Evolutionary conservation across 2,797 vertebrate genomes (phyloP).

Genomic region (Eulemur rubriventer): DNA sequence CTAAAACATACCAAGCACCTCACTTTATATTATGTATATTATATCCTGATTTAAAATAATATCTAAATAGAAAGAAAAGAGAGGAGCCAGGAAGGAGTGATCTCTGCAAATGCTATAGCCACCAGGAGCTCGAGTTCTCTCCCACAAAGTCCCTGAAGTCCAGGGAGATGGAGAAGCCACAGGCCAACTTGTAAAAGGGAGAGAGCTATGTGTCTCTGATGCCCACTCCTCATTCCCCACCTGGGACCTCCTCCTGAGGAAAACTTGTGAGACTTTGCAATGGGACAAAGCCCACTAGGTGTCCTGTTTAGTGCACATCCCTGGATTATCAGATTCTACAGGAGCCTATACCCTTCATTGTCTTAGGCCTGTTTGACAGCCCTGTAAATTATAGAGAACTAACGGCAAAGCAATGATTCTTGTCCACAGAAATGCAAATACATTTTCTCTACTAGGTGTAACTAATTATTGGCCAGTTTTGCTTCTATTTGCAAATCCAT

Average conservation of each 20-base stretch:
- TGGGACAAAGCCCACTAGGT: not conserved
- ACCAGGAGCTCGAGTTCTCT: not conserved
- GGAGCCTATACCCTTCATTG: not conserved
- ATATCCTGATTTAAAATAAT: not conserved
- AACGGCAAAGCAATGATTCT: not conserved
- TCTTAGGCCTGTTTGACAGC: not conserved
- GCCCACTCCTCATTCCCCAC: too few relatives aligned
- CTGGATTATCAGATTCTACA: fast-evolving
- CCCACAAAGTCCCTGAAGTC: not conserved
- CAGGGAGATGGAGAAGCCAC: not conserved
- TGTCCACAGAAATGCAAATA: not conserved
- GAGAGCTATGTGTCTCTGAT: fast-evolving
- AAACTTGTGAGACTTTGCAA: not conserved
- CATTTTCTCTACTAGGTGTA: not conserved
- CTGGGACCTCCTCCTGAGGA: not conserved
- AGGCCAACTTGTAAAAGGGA: not conserved
- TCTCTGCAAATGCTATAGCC: fast-evolving
- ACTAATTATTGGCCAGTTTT: not conserved
- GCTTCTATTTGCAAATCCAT: not conserved
- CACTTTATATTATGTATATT: fast-evolving
- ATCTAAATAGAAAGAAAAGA: not conserved
- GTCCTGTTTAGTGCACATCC: too few relatives aligned
- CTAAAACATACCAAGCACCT: fast-evolving
- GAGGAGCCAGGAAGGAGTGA: not conserved
- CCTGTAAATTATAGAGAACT: not conserved